Conservation (phyloP, 1,140 invertebrate genomes). For the Brachionus plicatilis region DNA sequence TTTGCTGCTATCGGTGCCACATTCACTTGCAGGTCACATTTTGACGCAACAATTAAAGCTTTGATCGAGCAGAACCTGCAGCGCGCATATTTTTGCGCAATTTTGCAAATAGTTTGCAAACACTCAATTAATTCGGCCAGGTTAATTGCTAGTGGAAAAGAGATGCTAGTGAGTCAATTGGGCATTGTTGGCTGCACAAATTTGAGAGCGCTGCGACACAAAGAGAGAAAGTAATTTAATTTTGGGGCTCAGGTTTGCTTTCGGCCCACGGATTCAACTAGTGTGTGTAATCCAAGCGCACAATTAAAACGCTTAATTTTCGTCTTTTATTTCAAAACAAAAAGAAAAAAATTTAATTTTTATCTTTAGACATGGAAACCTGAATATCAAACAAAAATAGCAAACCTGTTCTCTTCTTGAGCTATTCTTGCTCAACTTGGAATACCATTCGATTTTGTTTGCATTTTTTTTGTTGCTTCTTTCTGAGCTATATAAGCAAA, state of each 20-base stretch:
- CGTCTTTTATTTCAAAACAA: neutral
- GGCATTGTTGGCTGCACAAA: neutral
- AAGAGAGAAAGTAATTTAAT: neutral
- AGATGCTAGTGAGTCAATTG: too few relatives aligned
- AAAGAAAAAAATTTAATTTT: neutral
- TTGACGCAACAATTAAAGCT: slow-evolving; percentile 1
- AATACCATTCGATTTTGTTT: neutral
- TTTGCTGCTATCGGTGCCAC: too few relatives aligned
- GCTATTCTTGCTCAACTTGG: neutral
- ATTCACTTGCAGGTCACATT: too few relatives aligned
- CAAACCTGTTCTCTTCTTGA: neutral
- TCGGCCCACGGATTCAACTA: neutral
- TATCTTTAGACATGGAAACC: neutral
- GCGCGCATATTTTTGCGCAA: neutral
- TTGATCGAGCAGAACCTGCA: neutral
- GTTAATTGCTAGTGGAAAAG: neutral
- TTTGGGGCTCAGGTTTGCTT: neutral
- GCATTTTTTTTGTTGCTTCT: neutral
- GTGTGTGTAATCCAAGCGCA: neutral
- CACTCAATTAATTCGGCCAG: slow-evolving; percentile 19
- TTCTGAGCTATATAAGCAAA: neutral
- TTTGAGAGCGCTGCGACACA: neutral
- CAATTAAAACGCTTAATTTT: neutral
- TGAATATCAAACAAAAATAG: neutral
- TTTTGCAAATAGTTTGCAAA: neutral